phyloP scores from a whole-genome alignment of 2,888 invertebrate species.

The Cheiracanthium punctorium region DNA sequence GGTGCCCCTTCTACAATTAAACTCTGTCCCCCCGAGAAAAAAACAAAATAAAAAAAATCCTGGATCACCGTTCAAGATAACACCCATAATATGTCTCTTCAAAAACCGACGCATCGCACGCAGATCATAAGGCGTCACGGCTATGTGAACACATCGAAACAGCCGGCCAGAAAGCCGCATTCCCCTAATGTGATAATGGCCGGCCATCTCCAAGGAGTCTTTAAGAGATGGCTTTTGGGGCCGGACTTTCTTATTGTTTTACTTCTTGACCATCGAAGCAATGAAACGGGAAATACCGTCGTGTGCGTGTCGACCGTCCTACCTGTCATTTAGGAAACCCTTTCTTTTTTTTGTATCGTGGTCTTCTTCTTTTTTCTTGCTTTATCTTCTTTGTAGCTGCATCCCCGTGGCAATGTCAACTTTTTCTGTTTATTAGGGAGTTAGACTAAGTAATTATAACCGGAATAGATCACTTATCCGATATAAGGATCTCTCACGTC shows the following conservation, averaged over 20 bases:
- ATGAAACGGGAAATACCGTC: slow-evolving; percentile 47
- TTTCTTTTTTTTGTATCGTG: slow-evolving; percentile 31
- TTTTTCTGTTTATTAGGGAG: slow-evolving; percentile 47
- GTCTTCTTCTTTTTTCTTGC: slow-evolving; percentile 17
- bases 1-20: slow-evolving; percentile 30
- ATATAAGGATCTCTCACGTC: slow-evolving; percentile 22
- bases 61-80: slow-evolving; percentile 21
- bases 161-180: slow-evolving; percentile 31
- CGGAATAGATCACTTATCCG: slow-evolving; percentile 56
- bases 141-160: slow-evolving; percentile 19
- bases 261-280: slow-evolving; percentile 53
- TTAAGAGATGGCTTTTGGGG: slow-evolving; percentile 3
- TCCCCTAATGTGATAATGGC: slow-evolving; percentile 50
- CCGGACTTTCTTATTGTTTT: slow-evolving; percentile 42
- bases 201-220: slow-evolving; percentile 20
- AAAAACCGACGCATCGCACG: slow-evolving; percentile 16
- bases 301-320: slow-evolving; percentile 64
- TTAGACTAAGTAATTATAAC: slow-evolving; percentile 40
- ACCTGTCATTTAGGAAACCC: slow-evolving; percentile 42
- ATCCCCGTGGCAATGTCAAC: slow-evolving; percentile 34
- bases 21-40: too few species aligned
- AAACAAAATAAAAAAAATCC: too few species aligned
- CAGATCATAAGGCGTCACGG: slow-evolving; percentile 39
- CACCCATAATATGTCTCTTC: slow-evolving; percentile 16
- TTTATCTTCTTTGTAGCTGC: too few species aligned